These are phyloP conservation scores for Hedya salicella DNA, from an alignment of 2,888 invertebrate genomes.

Conservation along the genomic window DNA sequence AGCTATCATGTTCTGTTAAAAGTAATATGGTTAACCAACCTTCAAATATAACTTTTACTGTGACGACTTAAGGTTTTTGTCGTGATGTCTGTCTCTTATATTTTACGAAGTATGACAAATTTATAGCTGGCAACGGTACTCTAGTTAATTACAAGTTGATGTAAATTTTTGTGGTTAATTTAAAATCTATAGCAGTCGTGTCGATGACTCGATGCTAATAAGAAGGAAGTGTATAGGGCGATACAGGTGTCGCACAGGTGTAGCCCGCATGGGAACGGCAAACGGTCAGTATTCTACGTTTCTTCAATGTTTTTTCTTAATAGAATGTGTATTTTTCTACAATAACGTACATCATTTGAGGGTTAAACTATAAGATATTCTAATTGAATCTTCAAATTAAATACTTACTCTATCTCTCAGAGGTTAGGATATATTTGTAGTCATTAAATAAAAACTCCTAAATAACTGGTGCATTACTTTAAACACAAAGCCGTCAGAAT, in stretches of 20 bases:
- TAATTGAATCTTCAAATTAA: too few species aligned
- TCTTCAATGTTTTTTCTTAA: conserved; percentile 4
- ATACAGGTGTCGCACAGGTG: conserved; percentile 48
- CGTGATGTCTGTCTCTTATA: not conserved
- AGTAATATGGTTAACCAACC: not conserved
- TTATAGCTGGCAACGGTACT: conserved; percentile 28
- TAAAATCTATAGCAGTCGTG: conserved; percentile 28
- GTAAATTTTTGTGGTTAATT: conserved; percentile 37
- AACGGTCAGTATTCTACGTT: conserved; percentile 33
- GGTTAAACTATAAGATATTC: too few species aligned
- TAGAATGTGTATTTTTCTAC: not conserved
- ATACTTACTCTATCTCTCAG: too few species aligned
- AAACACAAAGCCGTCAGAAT: too few species aligned
- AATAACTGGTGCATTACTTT: too few species aligned
- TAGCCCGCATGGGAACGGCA: conserved; percentile 49
- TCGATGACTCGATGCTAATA: conserved; percentile 22
- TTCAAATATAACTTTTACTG: conserved; percentile 6
- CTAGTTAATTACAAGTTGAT: conserved; percentile 34
- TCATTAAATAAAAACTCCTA: too few species aligned
- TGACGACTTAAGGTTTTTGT: not conserved
- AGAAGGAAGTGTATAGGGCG: conserved; percentile 11
- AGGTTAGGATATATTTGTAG: too few species aligned
- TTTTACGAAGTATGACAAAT: conserved; percentile 29
- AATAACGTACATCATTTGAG: too few species aligned
- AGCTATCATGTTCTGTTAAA: conserved; percentile 4